Evolutionary conservation across 2,113 vertebrate genomes (phyloP).

Genomic region (human): GRCh38 chr12:47352501-47353000

Average conservation of each 20-base stretch:
- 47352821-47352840: neutral
- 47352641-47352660: neutral
- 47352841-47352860: neutral
- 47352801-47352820: neutral
- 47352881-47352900: neutral
- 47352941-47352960: neutral
- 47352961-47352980: neutral
- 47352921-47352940: neutral
- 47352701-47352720: neutral
- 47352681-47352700: neutral
- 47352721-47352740: neutral
- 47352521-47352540: neutral
- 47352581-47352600: neutral
- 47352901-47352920: neutral
- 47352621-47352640: neutral
- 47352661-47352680: neutral
- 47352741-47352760: neutral
- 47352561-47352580: neutral
- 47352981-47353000: neutral
- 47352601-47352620: neutral
- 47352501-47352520: neutral
- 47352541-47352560: neutral
- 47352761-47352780: conserved; percentile 30
- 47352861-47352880: neutral
- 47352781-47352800: conserved; percentile 13